Percentiles rank a stretch among this genome's conserved stretches.
phyloP scores from a whole-genome alignment of 1,140 invertebrate species.

The Drosophila dunni region DNA sequence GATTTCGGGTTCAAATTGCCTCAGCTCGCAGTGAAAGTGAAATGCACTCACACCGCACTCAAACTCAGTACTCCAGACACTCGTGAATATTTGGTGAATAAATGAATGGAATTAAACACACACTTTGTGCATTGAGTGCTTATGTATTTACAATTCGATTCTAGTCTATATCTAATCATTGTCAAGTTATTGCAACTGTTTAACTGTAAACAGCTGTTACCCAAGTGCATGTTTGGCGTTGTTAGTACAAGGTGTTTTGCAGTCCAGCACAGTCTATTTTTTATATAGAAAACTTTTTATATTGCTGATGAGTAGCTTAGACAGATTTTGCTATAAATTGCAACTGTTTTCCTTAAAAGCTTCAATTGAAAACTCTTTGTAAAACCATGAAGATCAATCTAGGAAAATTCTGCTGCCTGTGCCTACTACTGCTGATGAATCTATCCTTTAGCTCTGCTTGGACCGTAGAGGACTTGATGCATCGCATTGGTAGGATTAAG shows the following conservation, averaged over 20 bases:
- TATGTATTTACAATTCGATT: background rate
- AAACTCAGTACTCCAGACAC: conserved; percentile 4
- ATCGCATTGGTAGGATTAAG: background rate
- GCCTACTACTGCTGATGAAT: background rate
- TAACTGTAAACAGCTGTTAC: conserved; percentile 6
- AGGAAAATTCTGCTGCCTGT: background rate
- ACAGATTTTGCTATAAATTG: conserved; percentile 10
- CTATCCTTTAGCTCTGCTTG: background rate
- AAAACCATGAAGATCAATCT: conserved; percentile 2
- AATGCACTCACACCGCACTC: conserved; percentile 10
- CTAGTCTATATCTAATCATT: background rate
- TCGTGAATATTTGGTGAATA: conserved; percentile 8
- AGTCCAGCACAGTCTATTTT: background rate
- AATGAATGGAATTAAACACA: conserved; percentile 4
- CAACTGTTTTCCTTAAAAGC: background rate
- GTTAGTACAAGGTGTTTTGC: background rate
- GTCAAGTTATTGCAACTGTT: background rate
- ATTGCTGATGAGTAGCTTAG: background rate
- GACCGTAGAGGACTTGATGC: conserved; percentile 2
- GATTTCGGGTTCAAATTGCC: conserved; percentile 7
- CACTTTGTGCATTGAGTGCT: background rate
- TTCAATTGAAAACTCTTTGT: background rate
- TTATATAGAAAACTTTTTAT: too few species aligned
- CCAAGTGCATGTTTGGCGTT: background rate
- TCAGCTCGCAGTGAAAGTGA: conserved; percentile 45